Evolutionary conservation across 2,113 vertebrate species (phyloP).

Genomic region (Isurus oxyrinchus): DNA sequence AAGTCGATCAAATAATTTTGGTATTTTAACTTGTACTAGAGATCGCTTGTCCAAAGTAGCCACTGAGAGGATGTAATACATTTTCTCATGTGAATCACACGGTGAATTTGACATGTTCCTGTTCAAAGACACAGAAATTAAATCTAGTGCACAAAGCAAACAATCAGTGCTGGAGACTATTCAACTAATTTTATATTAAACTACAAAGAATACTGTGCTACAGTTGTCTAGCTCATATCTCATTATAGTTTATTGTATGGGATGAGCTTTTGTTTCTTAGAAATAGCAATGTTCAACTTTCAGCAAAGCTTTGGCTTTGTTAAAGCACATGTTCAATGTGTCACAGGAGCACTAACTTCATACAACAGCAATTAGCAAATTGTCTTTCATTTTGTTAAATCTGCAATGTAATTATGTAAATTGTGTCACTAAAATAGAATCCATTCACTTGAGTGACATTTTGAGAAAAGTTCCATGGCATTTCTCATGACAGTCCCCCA

Average conservation of each 20-base stretch:
- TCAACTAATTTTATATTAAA: conserved; percentile 19
- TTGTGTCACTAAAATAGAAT: background rate
- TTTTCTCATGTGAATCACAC: background rate
- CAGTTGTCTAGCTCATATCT: background rate
- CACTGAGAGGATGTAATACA: background rate
- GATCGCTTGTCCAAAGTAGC: background rate
- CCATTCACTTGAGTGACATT: background rate
- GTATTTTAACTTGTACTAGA: conserved; percentile 6
- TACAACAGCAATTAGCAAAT: background rate
- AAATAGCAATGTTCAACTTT: background rate
- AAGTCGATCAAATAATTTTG: conserved; percentile 9
- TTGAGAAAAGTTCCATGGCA: background rate
- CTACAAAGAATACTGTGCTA: background rate
- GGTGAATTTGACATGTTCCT: background rate
- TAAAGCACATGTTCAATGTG: background rate
- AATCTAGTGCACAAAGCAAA: background rate
- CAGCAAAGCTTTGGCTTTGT: background rate
- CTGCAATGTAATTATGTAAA: background rate
- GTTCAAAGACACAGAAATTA: background rate
- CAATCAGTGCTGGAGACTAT: background rate
- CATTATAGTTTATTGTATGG: background rate
- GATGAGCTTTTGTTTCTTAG: conserved; percentile 4
- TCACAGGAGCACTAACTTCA: background rate
- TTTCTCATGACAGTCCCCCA: background rate
- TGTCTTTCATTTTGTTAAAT: background rate